phyloP scores from a whole-genome alignment of 1,140 invertebrate species.

The Rhopalosiphum maidis region DNA sequence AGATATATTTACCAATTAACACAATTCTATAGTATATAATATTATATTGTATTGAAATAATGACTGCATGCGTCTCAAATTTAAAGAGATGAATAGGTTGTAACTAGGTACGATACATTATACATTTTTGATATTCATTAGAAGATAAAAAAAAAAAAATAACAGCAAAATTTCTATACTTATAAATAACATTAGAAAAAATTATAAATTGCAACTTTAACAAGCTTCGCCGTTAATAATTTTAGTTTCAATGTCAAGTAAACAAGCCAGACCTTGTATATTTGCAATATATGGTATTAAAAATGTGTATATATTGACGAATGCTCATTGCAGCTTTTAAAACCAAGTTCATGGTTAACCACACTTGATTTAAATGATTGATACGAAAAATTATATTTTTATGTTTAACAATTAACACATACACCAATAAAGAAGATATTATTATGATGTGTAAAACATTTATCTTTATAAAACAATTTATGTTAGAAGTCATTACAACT shows the following conservation, averaged over 20 bases:
- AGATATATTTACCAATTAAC: background rate
- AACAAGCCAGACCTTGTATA: background rate
- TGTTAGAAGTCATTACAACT: background rate
- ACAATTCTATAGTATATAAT: no score
- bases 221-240: background rate
- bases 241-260: background rate
- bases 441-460: background rate
- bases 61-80: background rate
- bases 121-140: background rate
- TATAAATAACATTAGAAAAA: background rate
- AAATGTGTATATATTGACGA: background rate
- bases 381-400: slow-evolving; percentile 4
- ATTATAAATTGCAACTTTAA: background rate
- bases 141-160: background rate
- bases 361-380: background rate
- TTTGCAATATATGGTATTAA: background rate
- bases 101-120: background rate
- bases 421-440: background rate
- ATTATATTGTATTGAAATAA: background rate
- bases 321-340: background rate
- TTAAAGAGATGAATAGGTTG: background rate
- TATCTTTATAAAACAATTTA: background rate
- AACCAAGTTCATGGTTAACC: background rate
- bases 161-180: background rate
- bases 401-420: background rate